A percentile compares a stretch with the other conserved stretches of the same genome.
Evolutionary conservation across 2,888 invertebrate species (phyloP).

Genomic region (Ormyrus nitidulus): DNA sequence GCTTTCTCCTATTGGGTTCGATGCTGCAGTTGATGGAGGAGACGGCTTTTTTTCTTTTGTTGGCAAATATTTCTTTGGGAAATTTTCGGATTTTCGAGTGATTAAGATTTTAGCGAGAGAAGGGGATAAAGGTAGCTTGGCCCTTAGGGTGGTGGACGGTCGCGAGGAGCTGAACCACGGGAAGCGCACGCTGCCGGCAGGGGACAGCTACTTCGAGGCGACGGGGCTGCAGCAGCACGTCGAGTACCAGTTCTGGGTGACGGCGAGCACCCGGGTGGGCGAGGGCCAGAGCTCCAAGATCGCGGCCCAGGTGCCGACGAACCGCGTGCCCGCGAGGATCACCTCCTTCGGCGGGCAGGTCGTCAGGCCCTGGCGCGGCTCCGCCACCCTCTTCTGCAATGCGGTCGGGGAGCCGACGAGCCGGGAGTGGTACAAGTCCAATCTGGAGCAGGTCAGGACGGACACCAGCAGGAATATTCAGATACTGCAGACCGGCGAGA

Average conservation of each 20-base stretch:
- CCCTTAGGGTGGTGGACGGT: constrained; percentile 80
- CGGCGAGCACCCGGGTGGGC: constrained; percentile 86
- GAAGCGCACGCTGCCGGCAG: constrained; percentile 81
- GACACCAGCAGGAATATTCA: constrained; percentile 80
- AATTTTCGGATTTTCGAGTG: not conserved
- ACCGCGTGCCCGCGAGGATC: constrained; percentile 82
- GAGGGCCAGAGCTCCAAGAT: constrained; percentile 86
- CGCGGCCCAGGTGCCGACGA: constrained; percentile 81
- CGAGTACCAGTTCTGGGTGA: constrained; percentile 88
- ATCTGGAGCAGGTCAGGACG: constrained; percentile 77
- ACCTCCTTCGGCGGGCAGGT: constrained; percentile 83
- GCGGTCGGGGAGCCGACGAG: constrained; percentile 81
- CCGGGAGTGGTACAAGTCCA: constrained; percentile 81
- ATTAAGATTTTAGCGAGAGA: not conserved
- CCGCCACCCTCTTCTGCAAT: constrained; percentile 80
- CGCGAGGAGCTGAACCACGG: constrained; percentile 83
- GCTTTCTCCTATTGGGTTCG: no score
- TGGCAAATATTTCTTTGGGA: no score
- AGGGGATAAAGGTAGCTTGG: no score
- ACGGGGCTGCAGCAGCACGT: constrained; percentile 83
- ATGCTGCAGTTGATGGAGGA: no score
- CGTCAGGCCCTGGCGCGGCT: constrained; percentile 82
- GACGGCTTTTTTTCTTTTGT: no score
- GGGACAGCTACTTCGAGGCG: constrained; percentile 81
- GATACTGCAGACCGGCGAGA: constrained; percentile 81